Conservation (phyloP, 1,140 invertebrate species). For the Samia ricini region DNA sequence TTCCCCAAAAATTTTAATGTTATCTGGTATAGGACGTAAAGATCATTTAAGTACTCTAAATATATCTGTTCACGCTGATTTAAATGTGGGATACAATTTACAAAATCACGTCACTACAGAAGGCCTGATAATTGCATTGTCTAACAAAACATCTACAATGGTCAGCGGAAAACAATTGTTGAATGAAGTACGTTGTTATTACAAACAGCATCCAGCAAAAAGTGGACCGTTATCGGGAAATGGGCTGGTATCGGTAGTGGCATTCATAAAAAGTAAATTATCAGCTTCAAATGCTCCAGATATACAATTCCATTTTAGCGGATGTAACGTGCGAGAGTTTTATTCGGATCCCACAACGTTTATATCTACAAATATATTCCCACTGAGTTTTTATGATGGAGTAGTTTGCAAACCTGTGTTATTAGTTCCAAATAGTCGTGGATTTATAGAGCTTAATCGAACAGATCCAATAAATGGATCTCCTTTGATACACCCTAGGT, state of each 20-base stretch:
- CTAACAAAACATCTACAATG: constrained; percentile 8
- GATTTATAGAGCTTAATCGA: constrained; percentile 80
- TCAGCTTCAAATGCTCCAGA: constrained; percentile 77
- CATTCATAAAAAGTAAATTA: constrained; percentile 68
- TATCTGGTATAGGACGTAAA: constrained; percentile 40
- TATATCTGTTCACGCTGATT: constrained; percentile 31
- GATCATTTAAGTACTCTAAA: constrained; percentile 29
- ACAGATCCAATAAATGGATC: constrained; percentile 83
- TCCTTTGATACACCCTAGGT: constrained; percentile 89
- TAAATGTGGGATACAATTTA: constrained; percentile 37
- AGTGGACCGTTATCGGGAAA: constrained; percentile 65
- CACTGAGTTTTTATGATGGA: constrained; percentile 68
- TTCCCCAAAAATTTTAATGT: constrained; percentile 39
- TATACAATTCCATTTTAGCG: constrained; percentile 81
- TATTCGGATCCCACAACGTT: constrained; percentile 71
- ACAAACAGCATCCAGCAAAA: constrained; percentile 18
- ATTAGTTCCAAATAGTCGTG: constrained; percentile 84
- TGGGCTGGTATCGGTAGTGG: constrained; percentile 66
- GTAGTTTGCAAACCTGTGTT: constrained; percentile 77
- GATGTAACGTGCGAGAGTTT: constrained; percentile 61
- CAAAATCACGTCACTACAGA: constrained; percentile 33
- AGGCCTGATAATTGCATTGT: not conserved
- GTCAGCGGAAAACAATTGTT: not conserved
- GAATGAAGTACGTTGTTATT: not conserved
- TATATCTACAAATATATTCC: constrained; percentile 58